phyloP scores from a whole-genome alignment of 2,113 vertebrate genomes.

The Aramus guarauna region DNA sequence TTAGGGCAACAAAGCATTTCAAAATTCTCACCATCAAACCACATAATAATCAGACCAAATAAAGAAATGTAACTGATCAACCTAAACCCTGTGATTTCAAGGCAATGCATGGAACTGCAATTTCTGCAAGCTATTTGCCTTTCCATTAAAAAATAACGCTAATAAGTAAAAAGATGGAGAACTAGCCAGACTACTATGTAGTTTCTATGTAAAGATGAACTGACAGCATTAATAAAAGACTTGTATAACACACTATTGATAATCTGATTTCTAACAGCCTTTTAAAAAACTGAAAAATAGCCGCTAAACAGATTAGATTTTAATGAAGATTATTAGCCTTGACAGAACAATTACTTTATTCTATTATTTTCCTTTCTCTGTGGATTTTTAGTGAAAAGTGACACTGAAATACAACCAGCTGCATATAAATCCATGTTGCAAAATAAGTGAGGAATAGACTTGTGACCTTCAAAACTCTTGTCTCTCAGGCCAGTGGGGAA shows the following conservation, averaged over 20 bases:
- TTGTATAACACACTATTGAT: not conserved
- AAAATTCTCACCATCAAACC: not conserved
- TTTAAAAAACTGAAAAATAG: not conserved
- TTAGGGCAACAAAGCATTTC: not conserved
- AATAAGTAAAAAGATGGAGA: not conserved
- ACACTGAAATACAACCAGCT: not conserved
- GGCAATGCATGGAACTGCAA: not conserved
- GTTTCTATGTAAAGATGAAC: not conserved
- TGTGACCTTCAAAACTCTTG: not conserved
- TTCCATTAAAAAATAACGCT: not conserved
- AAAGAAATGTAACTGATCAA: not conserved
- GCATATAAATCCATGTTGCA: not conserved
- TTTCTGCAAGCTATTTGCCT: not conserved
- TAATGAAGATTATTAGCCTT: conserved; percentile 2
- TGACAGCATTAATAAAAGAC: not conserved
- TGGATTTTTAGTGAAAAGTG: not conserved
- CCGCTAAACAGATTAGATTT: not conserved
- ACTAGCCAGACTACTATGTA: not conserved
- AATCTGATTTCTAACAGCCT: not conserved
- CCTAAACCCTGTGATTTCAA: not conserved
- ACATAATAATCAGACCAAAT: not conserved
- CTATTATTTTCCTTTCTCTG: not conserved
- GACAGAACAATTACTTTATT: not conserved
- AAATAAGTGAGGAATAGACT: not conserved
- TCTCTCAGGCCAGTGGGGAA: not conserved